Conservation (phyloP, 2,113 vertebrate species). For the Acanthisitta chloris region DNA sequence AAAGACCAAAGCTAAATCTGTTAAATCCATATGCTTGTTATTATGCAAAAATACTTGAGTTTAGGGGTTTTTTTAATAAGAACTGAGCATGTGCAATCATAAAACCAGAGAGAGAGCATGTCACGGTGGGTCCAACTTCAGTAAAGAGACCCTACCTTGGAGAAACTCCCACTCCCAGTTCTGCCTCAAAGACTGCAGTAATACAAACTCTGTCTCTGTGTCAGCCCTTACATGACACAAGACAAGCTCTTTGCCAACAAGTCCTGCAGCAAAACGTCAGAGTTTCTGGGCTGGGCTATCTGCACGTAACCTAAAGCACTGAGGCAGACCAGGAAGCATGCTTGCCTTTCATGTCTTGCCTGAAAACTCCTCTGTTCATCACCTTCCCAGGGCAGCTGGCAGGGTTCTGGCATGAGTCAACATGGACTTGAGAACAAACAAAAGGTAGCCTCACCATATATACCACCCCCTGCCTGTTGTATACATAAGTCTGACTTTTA, state of each 20-base stretch:
- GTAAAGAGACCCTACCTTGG: not conserved
- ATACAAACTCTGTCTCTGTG: not conserved
- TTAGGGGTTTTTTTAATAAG: not conserved
- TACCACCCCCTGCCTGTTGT: not conserved
- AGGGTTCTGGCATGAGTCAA: not conserved
- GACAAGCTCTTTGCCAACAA: not conserved
- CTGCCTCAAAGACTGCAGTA: not conserved
- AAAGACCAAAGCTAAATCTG: not conserved
- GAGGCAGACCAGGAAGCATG: not conserved
- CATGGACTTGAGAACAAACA: not conserved
- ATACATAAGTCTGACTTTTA: not conserved
- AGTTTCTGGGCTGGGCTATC: not conserved
- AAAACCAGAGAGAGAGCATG: not conserved
- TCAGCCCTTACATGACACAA: not conserved
- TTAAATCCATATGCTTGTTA: not conserved
- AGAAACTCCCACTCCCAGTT: rapidly evolving
- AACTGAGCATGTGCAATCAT: not conserved
- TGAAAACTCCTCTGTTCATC: not conserved
- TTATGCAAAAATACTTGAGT: not conserved
- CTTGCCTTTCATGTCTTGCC: not conserved
- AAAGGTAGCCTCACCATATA: not conserved
- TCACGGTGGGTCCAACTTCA: not conserved
- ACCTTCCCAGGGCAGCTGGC: not conserved
- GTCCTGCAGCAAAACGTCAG: not conserved
- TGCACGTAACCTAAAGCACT: rapidly evolving